Base-by-base conservation (phyloP, 2,113 vertebrate species). In the Lamprotornis superbus region DNA sequence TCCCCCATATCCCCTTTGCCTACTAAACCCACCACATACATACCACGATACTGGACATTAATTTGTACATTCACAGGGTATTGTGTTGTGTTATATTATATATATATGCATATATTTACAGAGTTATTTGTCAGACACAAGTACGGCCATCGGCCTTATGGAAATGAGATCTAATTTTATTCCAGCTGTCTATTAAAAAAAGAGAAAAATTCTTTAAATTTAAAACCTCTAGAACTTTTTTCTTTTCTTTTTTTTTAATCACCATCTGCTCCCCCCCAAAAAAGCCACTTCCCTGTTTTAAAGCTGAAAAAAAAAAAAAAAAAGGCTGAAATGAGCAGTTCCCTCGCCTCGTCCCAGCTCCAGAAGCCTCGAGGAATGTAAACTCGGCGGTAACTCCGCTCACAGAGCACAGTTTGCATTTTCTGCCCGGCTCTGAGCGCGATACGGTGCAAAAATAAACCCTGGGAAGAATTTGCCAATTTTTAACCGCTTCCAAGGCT, bases 251-350 rank as follows among this genome's bases (percentile, higher is more conserved):
- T 31, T 64, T 57, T 59, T 49, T 44, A 49, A 53, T 76, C 50
- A 8, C 64, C 73, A 56, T 91, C 81, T 84, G 64, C 50, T 24
- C 49, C 76, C 78, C 77, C 70, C 40, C 12, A 59, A 78, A 94
- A 94, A 87, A 80, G 27, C 55, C 83, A 60, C 63, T 91, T 89
- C 84, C 59, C 74, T 55, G 28, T 92, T 94, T 93, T 78, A 65
- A 81, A 84, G 33, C 53, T 3, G 10, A 19, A 73, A 40, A 31
- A 83, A 83, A 68, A 77, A 30, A 83, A 68, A 33, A 70, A 67
- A 56, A 78, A 88, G 52, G 21, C 61, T 76, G 86, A 82, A 90
- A 52, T 17, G 76, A 89, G 83, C 89, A n/a, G 40, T 52, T 93
- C n/a, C 2, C 75, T 77, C 8, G 67, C 63, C 71, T 68, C 39